Base-by-base conservation (phyloP, 2,888 invertebrate genomes). In the Mycogona germanica region DNA sequence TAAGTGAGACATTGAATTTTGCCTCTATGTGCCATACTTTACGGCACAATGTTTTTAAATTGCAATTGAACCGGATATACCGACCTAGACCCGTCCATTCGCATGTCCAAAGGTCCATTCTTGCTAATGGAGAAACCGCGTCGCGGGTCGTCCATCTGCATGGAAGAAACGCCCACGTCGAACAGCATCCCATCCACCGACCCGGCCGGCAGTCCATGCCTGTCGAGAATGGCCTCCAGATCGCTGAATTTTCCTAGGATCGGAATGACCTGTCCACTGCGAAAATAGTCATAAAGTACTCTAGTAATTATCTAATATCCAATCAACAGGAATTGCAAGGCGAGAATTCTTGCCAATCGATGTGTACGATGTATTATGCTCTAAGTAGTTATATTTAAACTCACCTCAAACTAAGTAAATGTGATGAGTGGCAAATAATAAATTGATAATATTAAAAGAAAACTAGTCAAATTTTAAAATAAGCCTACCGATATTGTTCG, bases 151-250 rank as follows among this genome's bases (percentile, higher is more conserved):
- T 93, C 87, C 67, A 92, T 81, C 70, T 96, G 96, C 89, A 95
- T 92, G 1, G 93, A 92, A 0, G 95, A 95, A 64, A 87, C 87
- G 6, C 96, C 96, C 69, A 87, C 84, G 72, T 96, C 95, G 72
- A 93, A 88, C 23, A 96, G 68, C 53, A 93, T 79, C 0, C 85
- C 88, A 74, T 95, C 92, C 30, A 96, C 73, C 50, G 80, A 78
- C 54, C 78, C 62, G 29, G 61, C 58, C 26, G 67, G 65, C n/a
- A 87, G 70, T 29, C 76, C 73, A 21, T 76, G 68, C 1, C 71
- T 62, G 61, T 75, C 71, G 17, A 95, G 69, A 14, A 91, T 70
- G 0, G 68, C 57, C 2, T 86, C 84, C 14, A 95, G 67, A 58
- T 95, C 89, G 61, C 92, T 93, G 71, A 95, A 96, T 64, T 76